phyloP scores from a whole-genome alignment of 2,797 vertebrate genomes.

The Ataeniobius toweri region DNA sequence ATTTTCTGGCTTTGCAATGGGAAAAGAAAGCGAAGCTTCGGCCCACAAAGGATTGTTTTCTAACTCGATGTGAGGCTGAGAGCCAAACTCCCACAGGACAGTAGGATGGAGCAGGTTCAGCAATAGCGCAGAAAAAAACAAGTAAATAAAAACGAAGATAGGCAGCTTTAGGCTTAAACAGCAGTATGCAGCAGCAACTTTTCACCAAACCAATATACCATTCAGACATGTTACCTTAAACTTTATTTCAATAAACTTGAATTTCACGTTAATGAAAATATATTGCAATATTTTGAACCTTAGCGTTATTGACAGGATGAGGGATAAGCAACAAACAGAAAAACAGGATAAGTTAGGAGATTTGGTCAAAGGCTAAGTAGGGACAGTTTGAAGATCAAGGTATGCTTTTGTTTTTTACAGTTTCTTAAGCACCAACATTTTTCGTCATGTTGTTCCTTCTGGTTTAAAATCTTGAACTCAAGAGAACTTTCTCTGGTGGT shows the following conservation, averaged over 20 bases:
- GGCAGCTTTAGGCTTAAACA: too few species aligned
- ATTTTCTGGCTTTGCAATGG: neutral
- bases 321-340: too few species aligned
- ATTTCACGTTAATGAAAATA: neutral
- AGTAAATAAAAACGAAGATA: neutral
- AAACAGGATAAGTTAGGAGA: too few species aligned
- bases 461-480: too few species aligned
- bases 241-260: neutral
- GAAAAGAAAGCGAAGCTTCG: neutral
- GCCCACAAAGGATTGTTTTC: conserved; percentile 20
- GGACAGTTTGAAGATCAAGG: too few species aligned
- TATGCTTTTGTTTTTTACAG: neutral
- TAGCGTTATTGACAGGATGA: too few species aligned
- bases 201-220: neutral
- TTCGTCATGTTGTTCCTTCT: too few species aligned
- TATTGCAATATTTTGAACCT: too few species aligned
- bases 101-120: conserved; percentile 13
- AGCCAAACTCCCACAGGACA: neutral
- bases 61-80: conserved; percentile 14
- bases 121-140: neutral
- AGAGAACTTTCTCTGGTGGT: too few species aligned
- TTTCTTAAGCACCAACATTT: neutral
- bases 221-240: neutral
- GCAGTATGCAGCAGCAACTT: neutral
- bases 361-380: too few species aligned